Evolutionary conservation across 2,888 invertebrate species (phyloP), one percentile per base, ranked within the genome.

Genomic region (Saturnia japonica): DNA sequence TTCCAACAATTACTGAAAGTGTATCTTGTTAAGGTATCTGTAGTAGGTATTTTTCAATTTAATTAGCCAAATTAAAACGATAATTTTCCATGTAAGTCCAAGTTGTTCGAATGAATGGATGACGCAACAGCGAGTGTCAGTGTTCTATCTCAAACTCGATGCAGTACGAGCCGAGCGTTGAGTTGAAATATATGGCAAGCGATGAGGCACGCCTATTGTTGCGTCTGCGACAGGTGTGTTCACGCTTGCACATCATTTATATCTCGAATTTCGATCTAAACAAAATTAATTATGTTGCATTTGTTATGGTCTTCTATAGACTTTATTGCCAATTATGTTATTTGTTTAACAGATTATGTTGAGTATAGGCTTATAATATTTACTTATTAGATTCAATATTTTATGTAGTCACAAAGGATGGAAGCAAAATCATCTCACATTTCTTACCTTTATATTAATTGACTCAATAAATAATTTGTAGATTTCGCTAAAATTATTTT

Each of bases 41-140:
- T 28, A 28, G 25, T n/a, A n/a, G n/a, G n/a, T 60, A 60, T 60
- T 60, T 60, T 60, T 60, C 3, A 60, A 54, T 54, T 22, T 54
- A 54, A 60, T 60, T 60, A 60, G 25, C 28, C 57, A 60, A 60
- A 12, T 25, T 28, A 12, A 60, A 14, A 60, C 4, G 57, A 60
- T 60, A 60, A 25, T 60, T 60, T 25, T 54, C 22, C 54, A 25
- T 11, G 16, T 40, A 0, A n/a, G 14, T 40, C 40, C n/a, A n/a
- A 19, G 64, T 78, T 77, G 77, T 74, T 67, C 51, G 34, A 73
- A 78, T 86, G 88, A 88, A 87, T 85, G 86, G 81, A 76, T 90
- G 85, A 88, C 82, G 88, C 81, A 89, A 90, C 83, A 85, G 85
- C 82, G 81, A 80, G 74, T 79, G 81, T 77, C 80, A 77, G 76